Conservation (phyloP, 2,113 vertebrate genomes). For the Nerophis ophidion region DNA sequence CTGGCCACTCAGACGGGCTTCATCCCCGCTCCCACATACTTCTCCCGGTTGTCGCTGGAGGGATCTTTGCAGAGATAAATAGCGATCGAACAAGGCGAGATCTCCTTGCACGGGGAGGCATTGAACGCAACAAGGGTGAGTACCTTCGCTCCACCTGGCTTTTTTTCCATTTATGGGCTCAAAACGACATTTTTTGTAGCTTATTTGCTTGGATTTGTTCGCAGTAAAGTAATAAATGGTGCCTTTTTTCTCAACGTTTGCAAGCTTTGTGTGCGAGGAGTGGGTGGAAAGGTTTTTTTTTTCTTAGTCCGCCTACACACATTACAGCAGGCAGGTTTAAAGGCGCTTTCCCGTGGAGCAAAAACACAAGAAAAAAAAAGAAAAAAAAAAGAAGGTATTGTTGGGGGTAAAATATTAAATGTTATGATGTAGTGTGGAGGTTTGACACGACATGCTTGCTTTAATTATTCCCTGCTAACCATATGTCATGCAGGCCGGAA, state of each 20-base stretch:
- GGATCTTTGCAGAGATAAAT: slow-evolving; percentile 60
- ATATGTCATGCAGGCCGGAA: slow-evolving; percentile 61
- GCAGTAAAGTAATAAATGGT: slow-evolving; percentile 52
- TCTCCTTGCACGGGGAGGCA: slow-evolving; percentile 32
- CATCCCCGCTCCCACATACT: slow-evolving; percentile 45
- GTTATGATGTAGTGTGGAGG: slow-evolving; percentile 18
- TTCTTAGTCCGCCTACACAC: slow-evolving; percentile 47
- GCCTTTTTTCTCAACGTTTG: slow-evolving; percentile 52
- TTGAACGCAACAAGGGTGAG: slow-evolving; percentile 57
- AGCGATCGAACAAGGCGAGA: slow-evolving; percentile 34
- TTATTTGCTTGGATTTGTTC: slow-evolving; percentile 31
- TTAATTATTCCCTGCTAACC: slow-evolving; percentile 73
- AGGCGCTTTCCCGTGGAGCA: slow-evolving; percentile 47
- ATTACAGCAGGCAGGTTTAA: slow-evolving; percentile 52
- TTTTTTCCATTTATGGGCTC: slow-evolving; percentile 14
- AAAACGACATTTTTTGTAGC: not conserved
- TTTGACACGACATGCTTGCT: slow-evolving; percentile 59
- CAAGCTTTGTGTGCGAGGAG: slow-evolving; percentile 84
- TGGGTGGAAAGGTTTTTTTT: slow-evolving; percentile 82
- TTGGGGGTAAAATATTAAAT: slow-evolving; percentile 9
- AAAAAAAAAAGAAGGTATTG: slow-evolving; percentile 1
- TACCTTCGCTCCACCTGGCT: slow-evolving; percentile 43
- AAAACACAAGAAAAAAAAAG: not conserved
- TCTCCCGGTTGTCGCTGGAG: slow-evolving; percentile 51
- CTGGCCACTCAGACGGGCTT: slow-evolving; percentile 71